Percentiles rank a stretch among this genome's conserved stretches.
These are phyloP conservation scores for Selene dorsalis DNA, from an alignment of 2,797 vertebrate species.

Conservation along the genomic window DNA sequence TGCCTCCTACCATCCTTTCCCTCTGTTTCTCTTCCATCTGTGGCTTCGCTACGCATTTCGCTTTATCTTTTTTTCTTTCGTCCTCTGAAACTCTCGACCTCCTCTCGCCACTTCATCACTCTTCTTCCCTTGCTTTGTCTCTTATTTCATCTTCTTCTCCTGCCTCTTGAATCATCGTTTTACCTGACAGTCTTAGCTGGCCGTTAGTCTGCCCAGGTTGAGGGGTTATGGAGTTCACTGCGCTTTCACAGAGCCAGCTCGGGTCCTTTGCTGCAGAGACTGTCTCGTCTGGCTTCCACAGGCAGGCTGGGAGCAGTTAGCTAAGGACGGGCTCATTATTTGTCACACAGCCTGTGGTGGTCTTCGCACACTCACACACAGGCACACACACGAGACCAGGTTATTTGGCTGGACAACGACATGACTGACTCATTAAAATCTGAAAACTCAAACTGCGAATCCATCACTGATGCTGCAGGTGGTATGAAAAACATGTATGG, in stretches of 20 bases:
- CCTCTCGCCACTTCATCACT: constrained; percentile 36
- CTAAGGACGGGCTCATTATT: constrained; percentile 64
- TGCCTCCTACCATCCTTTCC: constrained; percentile 39
- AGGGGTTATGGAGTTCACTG: constrained; percentile 60
- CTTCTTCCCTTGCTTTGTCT: constrained; percentile 35
- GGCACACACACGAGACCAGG: constrained; percentile 18
- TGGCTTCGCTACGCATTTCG: constrained; percentile 37
- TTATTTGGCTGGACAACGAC: constrained; percentile 47
- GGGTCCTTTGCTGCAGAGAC: constrained; percentile 29
- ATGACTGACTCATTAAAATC: constrained; percentile 60
- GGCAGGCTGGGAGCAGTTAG: constrained; percentile 40
- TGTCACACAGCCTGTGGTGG: constrained; percentile 43
- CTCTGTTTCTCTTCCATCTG: constrained; percentile 27
- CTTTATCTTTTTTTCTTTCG: constrained; percentile 50
- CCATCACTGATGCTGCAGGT: constrained; percentile 37
- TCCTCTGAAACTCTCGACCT: constrained; percentile 43
- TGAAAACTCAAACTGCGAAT: constrained; percentile 37
- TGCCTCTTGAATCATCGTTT: constrained; percentile 56
- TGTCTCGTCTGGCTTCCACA: constrained; percentile 56
- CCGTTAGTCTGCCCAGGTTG: constrained; percentile 53
- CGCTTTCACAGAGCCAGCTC: constrained; percentile 45
- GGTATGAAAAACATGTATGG: constrained; percentile 18
- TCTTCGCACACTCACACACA: constrained; percentile 13
- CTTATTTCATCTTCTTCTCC: constrained; percentile 48
- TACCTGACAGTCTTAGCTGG: constrained; percentile 48